Base-by-base conservation (phyloP, 2,113 vertebrate species). In the Nyctibius bracteatus region DNA sequence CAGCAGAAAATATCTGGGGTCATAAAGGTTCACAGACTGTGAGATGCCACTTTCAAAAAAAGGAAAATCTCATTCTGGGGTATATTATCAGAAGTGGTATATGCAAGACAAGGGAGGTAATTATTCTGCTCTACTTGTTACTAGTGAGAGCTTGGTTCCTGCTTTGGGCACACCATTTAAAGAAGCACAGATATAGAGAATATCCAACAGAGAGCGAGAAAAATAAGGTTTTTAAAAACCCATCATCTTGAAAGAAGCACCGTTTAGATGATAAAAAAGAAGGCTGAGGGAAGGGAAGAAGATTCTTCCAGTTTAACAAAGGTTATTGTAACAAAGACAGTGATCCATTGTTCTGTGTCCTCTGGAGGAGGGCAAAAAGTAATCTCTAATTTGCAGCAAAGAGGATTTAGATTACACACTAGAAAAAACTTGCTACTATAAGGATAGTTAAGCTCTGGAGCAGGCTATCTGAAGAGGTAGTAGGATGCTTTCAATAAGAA, bases 71-170 rank as follows among this genome's bases (percentile, higher is more conserved):
- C 30, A 55, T 94, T 74, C 85, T 71, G 18, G 46, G 35, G 8
- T 90, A 62, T 82, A 55, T 93, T 77, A 90, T 78, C 67, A 68
- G 58, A 88, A 88, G 63, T 78, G 49, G 41, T 79, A 70, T 88
- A 57, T 58, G 46, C 51, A 91, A 94, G 94, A 88, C 80, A 88
- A 93, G 25, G 51, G 63, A 90, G 72, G 59, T 58, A 86, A 91
- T 96, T 96, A 95, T 96, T 96, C 96, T 97, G 94, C 94, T 97
- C 91, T 95, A 95, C 72, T 95, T 96, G 68, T 80, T 86, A 86
- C 86, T 62, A 81, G 63, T 8, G 23, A 92, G 80, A 78, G 51
- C 86, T 86, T 49, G 39, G 27, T 72, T 94, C 72, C 71, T 86
- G 54, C 88, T 90, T 86, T 90, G 55, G 63, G 59, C 21, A 74